phyloP scores from a whole-genome alignment of 2,797 vertebrate species.

The Gastrophryne carolinensis region DNA sequence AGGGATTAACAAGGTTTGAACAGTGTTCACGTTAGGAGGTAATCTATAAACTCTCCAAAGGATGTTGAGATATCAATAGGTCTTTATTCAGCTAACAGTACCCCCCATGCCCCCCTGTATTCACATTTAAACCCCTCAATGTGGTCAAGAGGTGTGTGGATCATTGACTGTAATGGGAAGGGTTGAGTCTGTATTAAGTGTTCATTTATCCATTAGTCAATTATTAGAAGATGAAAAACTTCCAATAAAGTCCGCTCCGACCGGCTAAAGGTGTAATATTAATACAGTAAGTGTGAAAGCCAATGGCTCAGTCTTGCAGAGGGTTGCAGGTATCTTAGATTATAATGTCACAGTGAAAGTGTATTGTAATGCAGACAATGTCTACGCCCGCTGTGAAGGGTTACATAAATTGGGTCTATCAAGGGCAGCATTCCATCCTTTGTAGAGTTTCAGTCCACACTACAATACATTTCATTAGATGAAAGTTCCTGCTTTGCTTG shows the following conservation, averaged over 20 bases:
- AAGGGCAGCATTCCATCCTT: conserved; percentile 50
- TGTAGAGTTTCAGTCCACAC: conserved; percentile 46
- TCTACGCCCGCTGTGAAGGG: conserved; percentile 47
- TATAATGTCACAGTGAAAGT: conserved; percentile 36
- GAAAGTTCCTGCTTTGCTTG: conserved; percentile 50
- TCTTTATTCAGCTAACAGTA: conserved; percentile 79
- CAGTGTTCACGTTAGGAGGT: conserved; percentile 20
- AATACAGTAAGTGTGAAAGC: conserved; percentile 19
- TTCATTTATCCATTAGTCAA: no score
- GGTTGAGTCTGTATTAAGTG: conserved; percentile 67
- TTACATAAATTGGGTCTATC: conserved; percentile 52
- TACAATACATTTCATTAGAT: conserved; percentile 53
- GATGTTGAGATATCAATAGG: conserved; percentile 76
- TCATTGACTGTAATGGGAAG: conserved; percentile 75
- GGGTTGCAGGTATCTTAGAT: conserved; percentile 36
- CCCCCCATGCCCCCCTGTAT: conserved; percentile 73
- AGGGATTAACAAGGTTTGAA: conserved; percentile 36
- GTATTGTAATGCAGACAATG: conserved; percentile 44
- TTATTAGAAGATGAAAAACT: no score
- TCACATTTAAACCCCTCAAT: conserved; percentile 76
- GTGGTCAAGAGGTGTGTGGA: conserved; percentile 74
- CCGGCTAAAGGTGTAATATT: conserved; percentile 11
- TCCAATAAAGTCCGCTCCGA: conserved; percentile 54
- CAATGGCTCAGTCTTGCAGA: conserved; percentile 5
- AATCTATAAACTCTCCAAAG: conserved; percentile 83